phyloP scores from a whole-genome alignment of 2,113 vertebrate genomes.

The Pelecanoides urinatrix region DNA sequence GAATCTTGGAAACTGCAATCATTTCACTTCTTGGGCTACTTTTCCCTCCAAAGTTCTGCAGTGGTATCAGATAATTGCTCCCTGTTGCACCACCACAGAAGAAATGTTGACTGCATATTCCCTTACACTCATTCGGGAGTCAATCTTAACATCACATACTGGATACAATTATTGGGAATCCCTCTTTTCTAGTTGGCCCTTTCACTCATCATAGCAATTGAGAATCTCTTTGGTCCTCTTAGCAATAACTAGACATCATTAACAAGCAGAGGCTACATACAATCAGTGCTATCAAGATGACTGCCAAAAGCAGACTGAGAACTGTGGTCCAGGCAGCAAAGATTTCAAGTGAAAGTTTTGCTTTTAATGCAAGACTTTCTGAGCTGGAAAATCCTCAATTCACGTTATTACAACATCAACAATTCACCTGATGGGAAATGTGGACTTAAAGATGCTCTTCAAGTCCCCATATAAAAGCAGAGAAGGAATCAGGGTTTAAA shows the following conservation, averaged over 20 bases:
- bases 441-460: background rate
- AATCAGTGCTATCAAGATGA: background rate
- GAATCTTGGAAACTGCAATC: background rate
- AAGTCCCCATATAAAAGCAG: background rate
- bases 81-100: background rate
- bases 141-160: background rate
- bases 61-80: background rate
- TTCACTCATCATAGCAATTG: background rate
- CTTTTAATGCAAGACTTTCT: background rate
- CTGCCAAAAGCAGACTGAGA: background rate
- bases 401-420: background rate
- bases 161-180: background rate
- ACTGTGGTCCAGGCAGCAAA: background rate
- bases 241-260: background rate
- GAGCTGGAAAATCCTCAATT: background rate
- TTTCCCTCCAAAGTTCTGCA: background rate
- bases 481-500: background rate
- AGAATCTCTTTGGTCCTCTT: background rate
- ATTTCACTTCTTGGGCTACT: background rate
- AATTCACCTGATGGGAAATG: background rate
- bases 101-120: fast-evolving
- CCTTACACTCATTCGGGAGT: background rate
- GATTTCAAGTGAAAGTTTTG: background rate
- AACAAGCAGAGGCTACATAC: background rate
- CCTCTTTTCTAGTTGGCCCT: background rate